Conservation (phyloP, 1,140 invertebrate genomes). For the Trichonephila clavipes region DNA sequence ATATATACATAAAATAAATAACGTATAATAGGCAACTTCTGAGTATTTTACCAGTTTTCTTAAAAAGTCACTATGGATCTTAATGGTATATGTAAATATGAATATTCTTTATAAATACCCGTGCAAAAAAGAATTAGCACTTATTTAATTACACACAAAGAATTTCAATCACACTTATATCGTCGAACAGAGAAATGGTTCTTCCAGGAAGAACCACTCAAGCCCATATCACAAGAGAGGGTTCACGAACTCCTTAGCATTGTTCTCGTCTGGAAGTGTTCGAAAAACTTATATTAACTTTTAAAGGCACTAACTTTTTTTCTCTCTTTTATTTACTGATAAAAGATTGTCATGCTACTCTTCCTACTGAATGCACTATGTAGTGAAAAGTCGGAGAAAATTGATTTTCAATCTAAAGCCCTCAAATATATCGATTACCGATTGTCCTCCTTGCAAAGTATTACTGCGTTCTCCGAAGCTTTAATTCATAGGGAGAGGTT, state of each 20-base stretch:
- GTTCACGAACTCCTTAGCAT: not conserved
- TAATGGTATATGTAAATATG: too few species aligned
- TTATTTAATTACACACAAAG: not conserved
- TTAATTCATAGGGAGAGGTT: not conserved
- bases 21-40: too few species aligned
- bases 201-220: too few species aligned
- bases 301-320: not conserved
- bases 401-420: slow-evolving; percentile 21
- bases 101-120: too few species aligned
- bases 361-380: not conserved
- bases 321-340: not conserved
- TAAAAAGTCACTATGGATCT: too few species aligned
- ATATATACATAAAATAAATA: too few species aligned
- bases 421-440: slow-evolving; percentile 32
- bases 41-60: too few species aligned
- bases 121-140: too few species aligned
- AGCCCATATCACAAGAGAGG: too few species aligned
- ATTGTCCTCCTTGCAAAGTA: slow-evolving; percentile 18
- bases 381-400: not conserved
- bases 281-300: not conserved
- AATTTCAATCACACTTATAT: not conserved
- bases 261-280: too few species aligned
- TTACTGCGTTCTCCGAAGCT: slow-evolving; percentile 3
- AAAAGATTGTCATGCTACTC: not conserved
- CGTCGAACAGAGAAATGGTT: too few species aligned